Base-by-base conservation (phyloP, 2,888 invertebrate species). In the Oscheius myriophilus region DNA sequence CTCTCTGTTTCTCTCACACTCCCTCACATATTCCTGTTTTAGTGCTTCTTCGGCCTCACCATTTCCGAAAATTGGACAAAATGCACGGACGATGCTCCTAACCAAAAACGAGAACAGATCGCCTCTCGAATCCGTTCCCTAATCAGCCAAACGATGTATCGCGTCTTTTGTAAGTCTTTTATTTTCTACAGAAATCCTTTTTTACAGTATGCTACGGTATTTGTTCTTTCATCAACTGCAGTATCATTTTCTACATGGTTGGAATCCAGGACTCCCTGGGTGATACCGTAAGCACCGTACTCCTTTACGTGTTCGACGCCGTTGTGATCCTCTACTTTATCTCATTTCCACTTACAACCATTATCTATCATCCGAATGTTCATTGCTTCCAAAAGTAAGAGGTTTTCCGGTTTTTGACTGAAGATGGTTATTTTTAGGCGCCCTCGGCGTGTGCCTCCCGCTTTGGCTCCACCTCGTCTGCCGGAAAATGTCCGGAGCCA, bases 31-130 rank as follows among this genome's bases (percentile, higher is more conserved):
- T 26, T 14, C 4, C 9, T n/a, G 12, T 69, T 82, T 16, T 64
- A 84, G 82, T 84, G 82, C 66, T 84, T 84, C 72, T 83, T 84
- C 58, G 75, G 83, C 23, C 67, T 84, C 18, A 84, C 84, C 18
- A 76, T 84, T 12, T 84, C 84, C 4, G 76, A 79, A 46, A 75
- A 75, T 16, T 81, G 79, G 76, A 75, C 72, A 12, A 54, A 63
- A 53, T 71, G 66, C 14, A 11, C n/a, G 43, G 41, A 46, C 21
- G 66, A 46, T 16, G 59, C 59, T 25, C 42, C 43, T 25, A 49
- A 55, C 26, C 46, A 33, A 39, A 23, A 16, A 7, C n/a, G 43
- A 26, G 52, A 73, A 66, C 70, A 71, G 39, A 64, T 75, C 12
- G 77, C 75, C 11, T 25, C 67, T 2, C 72, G 68, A 16, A 66